Evolutionary conservation across 2,113 vertebrate genomes (phyloP).

Genomic region (Prionailurus viverrinus): DNA sequence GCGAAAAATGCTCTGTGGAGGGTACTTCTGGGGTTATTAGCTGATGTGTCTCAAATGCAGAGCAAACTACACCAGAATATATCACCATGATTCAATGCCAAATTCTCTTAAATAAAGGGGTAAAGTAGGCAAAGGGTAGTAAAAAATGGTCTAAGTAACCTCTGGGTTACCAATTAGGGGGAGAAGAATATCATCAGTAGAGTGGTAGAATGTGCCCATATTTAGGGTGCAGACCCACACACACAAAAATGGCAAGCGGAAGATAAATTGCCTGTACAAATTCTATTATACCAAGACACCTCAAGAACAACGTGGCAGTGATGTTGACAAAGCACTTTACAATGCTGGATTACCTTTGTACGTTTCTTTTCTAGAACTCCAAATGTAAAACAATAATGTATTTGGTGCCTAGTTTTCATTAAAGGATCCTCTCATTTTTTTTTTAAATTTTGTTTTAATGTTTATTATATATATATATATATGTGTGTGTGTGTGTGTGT

Average conservation of each 20-base stretch:
- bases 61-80: slow-evolving; percentile 19
- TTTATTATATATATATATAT: no score
- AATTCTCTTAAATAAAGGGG: slow-evolving; percentile 25
- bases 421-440: slow-evolving; percentile 46
- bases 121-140: neutral
- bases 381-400: slow-evolving; percentile 74
- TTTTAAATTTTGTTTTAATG: no score
- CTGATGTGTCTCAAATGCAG: slow-evolving; percentile 50
- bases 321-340: slow-evolving; percentile 83
- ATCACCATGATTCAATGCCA: neutral
- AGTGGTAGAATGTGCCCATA: slow-evolving; percentile 54
- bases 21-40: slow-evolving; percentile 38
- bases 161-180: neutral
- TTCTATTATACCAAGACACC: slow-evolving; percentile 70
- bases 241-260: slow-evolving; percentile 75
- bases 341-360: slow-evolving; percentile 61
- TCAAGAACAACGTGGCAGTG: slow-evolving; percentile 69
- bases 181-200: neutral
- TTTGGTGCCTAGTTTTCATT: slow-evolving; percentile 54
- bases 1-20: neutral
- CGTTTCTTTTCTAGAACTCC: slow-evolving; percentile 64
- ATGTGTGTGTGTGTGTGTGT: no score
- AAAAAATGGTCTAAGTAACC: neutral
- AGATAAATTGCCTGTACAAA: slow-evolving; percentile 79
- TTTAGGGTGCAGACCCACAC: slow-evolving; percentile 73